These are phyloP conservation scores for Nyctereutes procyonoides DNA, from an alignment of 2,113 vertebrate species.

Conservation along the genomic window DNA sequence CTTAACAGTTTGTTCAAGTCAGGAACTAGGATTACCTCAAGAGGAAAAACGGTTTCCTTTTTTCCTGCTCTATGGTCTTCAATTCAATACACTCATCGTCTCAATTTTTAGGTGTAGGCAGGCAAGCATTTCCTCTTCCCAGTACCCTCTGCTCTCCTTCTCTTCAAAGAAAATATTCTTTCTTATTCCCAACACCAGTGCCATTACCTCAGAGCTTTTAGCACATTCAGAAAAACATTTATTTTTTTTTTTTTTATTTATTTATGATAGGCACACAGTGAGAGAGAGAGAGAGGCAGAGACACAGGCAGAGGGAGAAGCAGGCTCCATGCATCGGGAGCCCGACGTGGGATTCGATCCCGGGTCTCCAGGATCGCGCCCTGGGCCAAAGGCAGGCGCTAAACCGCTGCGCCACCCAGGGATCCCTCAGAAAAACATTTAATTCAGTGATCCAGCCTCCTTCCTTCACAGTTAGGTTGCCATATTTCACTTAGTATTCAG, in stretches of 20 bases:
- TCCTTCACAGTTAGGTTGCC: neutral
- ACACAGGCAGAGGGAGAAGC: too few species aligned
- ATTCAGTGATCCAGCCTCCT: neutral
- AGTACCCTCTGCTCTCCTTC: neutral
- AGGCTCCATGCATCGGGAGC: too few species aligned
- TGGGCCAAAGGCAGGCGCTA: too few species aligned
- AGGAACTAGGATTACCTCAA: neutral
- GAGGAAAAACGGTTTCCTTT: neutral
- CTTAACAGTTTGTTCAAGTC: neutral
- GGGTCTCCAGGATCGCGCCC: too few species aligned
- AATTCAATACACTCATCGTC: neutral
- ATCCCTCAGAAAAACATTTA: neutral
- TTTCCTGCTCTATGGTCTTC: neutral
- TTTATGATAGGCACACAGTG: too few species aligned
- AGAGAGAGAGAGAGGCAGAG: too few species aligned
- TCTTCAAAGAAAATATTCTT: constrained; percentile 40
- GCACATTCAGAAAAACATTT: neutral
- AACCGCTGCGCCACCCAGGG: too few species aligned
- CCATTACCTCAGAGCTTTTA: neutral
- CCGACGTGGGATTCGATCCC: too few species aligned
- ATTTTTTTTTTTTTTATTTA: too few species aligned
- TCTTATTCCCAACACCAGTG: neutral
- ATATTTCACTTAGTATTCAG: neutral
- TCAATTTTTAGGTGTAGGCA: neutral
- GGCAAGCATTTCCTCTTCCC: neutral